Percentiles rank a stretch among this genome's conserved stretches.
Conservation (phyloP, 2,888 invertebrate species). For the Cyclophora punctaria region DNA sequence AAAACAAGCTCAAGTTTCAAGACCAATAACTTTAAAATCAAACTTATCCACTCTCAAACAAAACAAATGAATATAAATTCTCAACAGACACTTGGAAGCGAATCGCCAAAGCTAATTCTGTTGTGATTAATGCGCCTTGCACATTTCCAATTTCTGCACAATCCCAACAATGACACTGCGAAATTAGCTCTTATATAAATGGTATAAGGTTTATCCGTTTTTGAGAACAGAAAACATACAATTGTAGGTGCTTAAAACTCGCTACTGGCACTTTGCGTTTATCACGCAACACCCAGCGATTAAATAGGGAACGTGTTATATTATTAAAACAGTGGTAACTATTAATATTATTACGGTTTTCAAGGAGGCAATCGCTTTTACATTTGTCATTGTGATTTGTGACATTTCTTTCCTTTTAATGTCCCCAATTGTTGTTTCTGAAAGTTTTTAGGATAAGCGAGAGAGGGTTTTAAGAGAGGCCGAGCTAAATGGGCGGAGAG, state of each 20-base stretch:
- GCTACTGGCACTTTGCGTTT: slow-evolving; percentile 67
- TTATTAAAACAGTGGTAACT: slow-evolving; percentile 53
- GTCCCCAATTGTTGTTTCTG: too few species aligned
- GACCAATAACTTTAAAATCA: slow-evolving; percentile 10
- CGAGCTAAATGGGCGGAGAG: too few species aligned
- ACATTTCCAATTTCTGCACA: slow-evolving; percentile 46
- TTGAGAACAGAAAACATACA: slow-evolving; percentile 13
- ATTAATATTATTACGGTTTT: slow-evolving; percentile 39
- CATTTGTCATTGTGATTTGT: slow-evolving; percentile 27
- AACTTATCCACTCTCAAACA: slow-evolving; percentile 27
- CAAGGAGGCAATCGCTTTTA: slow-evolving; percentile 29
- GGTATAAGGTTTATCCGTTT: slow-evolving; percentile 13
- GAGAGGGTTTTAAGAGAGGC: too few species aligned
- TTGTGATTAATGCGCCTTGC: slow-evolving; percentile 72
- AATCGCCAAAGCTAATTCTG: slow-evolving; percentile 74
- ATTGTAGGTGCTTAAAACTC: slow-evolving; percentile 48
- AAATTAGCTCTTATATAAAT: slow-evolving; percentile 29
- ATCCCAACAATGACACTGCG: slow-evolving; percentile 5
- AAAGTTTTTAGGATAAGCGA: too few species aligned
- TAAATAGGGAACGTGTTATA: slow-evolving; percentile 60
- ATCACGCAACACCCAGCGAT: slow-evolving; percentile 68
- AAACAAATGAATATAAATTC: slow-evolving; percentile 53
- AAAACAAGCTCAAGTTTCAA: too few species aligned
- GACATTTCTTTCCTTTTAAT: slow-evolving; percentile 1
- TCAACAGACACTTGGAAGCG: slow-evolving; percentile 63